phyloP scores from a whole-genome alignment of 2,113 vertebrate species.

The Serilophus lunatus region DNA sequence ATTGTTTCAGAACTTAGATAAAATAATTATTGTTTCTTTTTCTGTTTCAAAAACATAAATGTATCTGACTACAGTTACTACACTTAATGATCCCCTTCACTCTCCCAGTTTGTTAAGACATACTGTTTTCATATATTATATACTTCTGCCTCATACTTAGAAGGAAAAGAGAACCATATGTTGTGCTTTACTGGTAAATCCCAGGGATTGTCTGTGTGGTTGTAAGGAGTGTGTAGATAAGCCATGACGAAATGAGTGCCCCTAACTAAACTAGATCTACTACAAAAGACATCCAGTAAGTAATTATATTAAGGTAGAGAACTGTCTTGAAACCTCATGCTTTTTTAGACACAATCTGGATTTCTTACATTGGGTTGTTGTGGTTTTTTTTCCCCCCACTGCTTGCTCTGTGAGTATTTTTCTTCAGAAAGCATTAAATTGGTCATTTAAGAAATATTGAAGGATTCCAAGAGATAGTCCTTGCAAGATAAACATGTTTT shows the following conservation, averaged over 20 bases:
- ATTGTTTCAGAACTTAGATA: not conserved
- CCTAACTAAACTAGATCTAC: not conserved
- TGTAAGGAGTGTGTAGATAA: not conserved
- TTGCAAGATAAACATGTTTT: not conserved
- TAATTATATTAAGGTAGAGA: not conserved
- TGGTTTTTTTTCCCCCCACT: not conserved
- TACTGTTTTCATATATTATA: not conserved
- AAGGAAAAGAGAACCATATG: conserved; percentile 27
- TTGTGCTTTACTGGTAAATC: conserved; percentile 24
- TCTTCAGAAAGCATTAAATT: not conserved
- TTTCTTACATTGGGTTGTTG: not conserved
- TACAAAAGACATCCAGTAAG: not conserved
- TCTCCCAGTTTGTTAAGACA: not conserved
- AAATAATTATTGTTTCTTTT: not conserved
- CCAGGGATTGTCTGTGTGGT: not conserved
- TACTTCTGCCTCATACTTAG: not conserved
- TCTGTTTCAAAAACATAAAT: not conserved
- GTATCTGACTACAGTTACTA: not conserved
- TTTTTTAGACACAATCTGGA: not conserved
- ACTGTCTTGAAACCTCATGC: not conserved
- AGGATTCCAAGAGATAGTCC: not conserved
- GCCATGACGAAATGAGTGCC: not conserved
- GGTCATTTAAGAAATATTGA: not conserved
- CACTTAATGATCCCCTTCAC: not conserved
- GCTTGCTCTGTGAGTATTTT: not conserved